Base-by-base conservation (phyloP, 2,888 invertebrate species). In the Orgyia antiqua region DNA sequence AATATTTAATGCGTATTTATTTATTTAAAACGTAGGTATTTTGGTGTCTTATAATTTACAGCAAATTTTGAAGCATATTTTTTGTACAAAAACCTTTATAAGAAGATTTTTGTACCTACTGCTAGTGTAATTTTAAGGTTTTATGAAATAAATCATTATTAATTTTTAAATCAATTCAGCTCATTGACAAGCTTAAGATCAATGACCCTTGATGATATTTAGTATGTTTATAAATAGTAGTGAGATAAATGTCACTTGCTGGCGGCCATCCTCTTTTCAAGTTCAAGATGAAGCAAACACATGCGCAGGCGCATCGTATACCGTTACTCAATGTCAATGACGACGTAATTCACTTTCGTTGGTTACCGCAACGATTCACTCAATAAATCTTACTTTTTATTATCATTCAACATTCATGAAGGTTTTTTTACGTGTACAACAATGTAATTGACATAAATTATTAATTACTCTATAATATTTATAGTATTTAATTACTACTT, bases 251-350 rank as follows among this genome's bases (percentile, higher is more conserved):
- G 65, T 63, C 66, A 64, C 49, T 64, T 43, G 67, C 45, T 55
- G 39, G 43, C 53, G 52, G 58, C 44, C 56, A 59, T 60, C 51
- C 39, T 59, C 29, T 40, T 9, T 13, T 36, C 76, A 83, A 83
- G 83, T 80, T 82, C 83, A 82, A 82, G 82, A 82, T 62, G 73
- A 77, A 59, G 33, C 51, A 52, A 36, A 42, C 46, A 44, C 53
- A 54, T 47, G 51, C 49, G 59, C 53, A 27, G 40, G 52, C 66
- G 60, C 60, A 55, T 57, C 62, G 53, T 33, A 29, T 31, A 28
- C 44, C 45, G 53, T 60, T 52, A 58, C 48, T 68, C 71, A 76
- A 76, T 76, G 74, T 75, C 78, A 79, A 70, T 76, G 73, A 69
- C 76, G 45, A 50, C 4, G 61, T 62, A 41, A 44, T 56, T 70